phyloP scores from a whole-genome alignment of 2,113 vertebrate genomes.

The Lasiurus cinereus region DNA sequence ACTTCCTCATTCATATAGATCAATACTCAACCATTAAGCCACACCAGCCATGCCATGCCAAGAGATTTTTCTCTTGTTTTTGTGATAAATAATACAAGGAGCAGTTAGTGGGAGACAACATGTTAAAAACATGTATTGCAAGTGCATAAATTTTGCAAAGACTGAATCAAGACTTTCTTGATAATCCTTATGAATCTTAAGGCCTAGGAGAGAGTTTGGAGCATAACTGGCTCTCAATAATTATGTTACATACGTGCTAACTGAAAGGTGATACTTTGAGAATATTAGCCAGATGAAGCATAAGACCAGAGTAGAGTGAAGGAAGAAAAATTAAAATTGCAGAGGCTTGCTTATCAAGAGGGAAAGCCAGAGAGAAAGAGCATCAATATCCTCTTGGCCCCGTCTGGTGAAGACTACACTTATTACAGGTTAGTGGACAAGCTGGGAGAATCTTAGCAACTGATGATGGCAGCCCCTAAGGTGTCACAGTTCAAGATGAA shows the following conservation, averaged over 20 bases:
- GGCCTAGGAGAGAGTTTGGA: background rate
- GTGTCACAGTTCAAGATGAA: background rate
- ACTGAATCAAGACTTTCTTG: background rate
- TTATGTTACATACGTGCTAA: background rate
- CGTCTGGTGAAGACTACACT: background rate
- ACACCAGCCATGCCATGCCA: background rate
- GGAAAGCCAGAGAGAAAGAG: slow-evolving; percentile 15
- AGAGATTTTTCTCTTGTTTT: slow-evolving; percentile 25
- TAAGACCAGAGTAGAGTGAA: background rate
- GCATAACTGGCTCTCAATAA: background rate
- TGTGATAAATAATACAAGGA: background rate
- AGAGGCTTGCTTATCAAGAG: background rate
- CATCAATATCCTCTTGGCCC: background rate
- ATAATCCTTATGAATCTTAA: background rate
- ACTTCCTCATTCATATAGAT: too few relatives aligned
- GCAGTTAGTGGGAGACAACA: background rate
- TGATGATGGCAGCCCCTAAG: background rate
- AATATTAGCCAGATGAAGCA: slow-evolving; percentile 39
- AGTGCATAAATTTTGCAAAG: slow-evolving; percentile 6
- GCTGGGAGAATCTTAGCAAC: background rate
- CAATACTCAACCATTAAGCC: too few relatives aligned
- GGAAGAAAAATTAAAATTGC: slow-evolving; percentile 19
- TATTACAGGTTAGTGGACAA: background rate
- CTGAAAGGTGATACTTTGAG: background rate
- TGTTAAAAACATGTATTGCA: background rate